These are phyloP conservation scores for Drosophila paranaensis DNA, from an alignment of 2,888 invertebrate species.

Conservation along the genomic window DNA sequence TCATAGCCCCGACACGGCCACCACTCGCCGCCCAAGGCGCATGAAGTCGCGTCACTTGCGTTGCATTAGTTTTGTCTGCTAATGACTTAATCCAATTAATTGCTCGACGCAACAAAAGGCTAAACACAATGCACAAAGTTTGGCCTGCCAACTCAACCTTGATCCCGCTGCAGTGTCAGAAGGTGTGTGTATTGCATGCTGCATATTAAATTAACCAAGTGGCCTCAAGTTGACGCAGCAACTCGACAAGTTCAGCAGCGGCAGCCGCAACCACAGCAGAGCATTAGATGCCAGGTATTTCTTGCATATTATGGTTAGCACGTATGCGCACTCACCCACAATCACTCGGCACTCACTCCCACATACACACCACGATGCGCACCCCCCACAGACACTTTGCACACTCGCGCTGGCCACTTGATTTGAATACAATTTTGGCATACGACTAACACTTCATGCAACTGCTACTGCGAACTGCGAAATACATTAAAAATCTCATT, in stretches of 20 bases:
- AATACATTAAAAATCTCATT: slow-evolving; percentile 23
- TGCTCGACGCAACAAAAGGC: slow-evolving; percentile 18
- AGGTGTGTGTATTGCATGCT: slow-evolving; percentile 8
- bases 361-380: slow-evolving; percentile 15
- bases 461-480: neutral
- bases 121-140: slow-evolving; percentile 28
- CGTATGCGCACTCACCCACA: slow-evolving; percentile 37
- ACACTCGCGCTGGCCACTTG: neutral
- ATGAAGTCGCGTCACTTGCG: neutral
- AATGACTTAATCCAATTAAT: slow-evolving; percentile 69
- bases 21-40: neutral
- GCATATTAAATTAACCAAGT: slow-evolving; percentile 21
- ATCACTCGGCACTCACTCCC: slow-evolving; percentile 15
- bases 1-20: neutral
- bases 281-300: slow-evolving; percentile 47
- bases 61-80: slow-evolving; percentile 34
- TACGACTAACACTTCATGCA: slow-evolving; percentile 8
- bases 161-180: neutral
- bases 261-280: slow-evolving; percentile 5
- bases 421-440: slow-evolving; percentile 1
- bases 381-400: slow-evolving; percentile 12
- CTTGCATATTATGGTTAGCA: slow-evolving; percentile 54
- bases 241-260: slow-evolving; percentile 23
- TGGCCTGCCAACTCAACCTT: slow-evolving; percentile 23
- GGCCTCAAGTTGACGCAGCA: slow-evolving; percentile 13